These are phyloP conservation scores for Grammomys dolichurus DNA, from an alignment of 2,113 vertebrate species.

Conservation along the genomic window DNA sequence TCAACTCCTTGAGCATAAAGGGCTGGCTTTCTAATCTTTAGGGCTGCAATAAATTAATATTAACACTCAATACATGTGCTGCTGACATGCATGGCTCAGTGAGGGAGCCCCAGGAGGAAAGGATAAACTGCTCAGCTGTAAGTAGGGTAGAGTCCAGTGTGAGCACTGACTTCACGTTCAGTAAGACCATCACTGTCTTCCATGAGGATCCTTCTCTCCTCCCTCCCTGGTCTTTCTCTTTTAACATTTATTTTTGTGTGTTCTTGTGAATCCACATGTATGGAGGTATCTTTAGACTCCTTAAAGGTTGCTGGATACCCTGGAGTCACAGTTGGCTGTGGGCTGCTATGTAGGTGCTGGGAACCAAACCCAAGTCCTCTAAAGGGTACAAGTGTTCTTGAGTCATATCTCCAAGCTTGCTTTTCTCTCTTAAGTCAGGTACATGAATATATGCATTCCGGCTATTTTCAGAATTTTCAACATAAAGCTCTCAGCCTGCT, in stretches of 20 bases:
- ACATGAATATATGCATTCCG: no score
- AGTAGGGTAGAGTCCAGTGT: neutral
- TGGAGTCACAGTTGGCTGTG: neutral
- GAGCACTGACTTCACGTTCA: neutral
- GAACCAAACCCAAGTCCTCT: neutral
- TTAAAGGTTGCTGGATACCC: neutral
- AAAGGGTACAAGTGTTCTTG: neutral
- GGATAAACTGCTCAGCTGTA: accelerated
- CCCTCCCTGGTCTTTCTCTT: neutral
- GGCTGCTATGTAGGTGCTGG: neutral
- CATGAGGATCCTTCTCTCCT: neutral
- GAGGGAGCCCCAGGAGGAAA: neutral
- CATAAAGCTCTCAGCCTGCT: neutral
- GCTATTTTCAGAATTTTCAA: neutral
- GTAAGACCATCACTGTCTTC: neutral
- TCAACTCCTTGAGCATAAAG: neutral
- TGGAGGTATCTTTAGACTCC: neutral
- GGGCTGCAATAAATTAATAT: neutral
- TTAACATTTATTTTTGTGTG: neutral
- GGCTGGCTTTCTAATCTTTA: neutral
- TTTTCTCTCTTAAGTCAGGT: neutral
- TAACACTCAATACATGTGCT: neutral
- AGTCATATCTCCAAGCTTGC: neutral
- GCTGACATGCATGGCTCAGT: neutral
- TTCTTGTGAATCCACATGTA: no score